Evolutionary conservation across 2,797 vertebrate species (phyloP), one percentile per base, ranked within the genome.

Genomic region (Helostoma temminkii): DNA sequence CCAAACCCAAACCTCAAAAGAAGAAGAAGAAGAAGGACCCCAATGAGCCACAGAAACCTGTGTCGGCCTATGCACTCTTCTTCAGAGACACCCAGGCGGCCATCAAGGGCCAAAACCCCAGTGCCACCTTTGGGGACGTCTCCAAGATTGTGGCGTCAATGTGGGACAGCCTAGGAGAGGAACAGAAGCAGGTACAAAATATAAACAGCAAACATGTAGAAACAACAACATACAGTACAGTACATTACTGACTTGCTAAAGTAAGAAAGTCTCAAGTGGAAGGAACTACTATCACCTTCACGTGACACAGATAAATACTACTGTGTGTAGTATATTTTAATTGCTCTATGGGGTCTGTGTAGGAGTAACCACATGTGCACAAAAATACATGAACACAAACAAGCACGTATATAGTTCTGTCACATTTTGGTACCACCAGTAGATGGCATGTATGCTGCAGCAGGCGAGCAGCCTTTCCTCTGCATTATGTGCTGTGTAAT

Each of bases 11-110:
- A 88, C 97, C 96, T 72, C 97, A 97, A 77, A 99, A 99, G 93
- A 99, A 99, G 91, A 99, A 99, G 94, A 99, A 99, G 90, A 99
- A 99, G 96, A 99, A 98, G 94, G 97, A 99, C 68, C 97, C 97
- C 70, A 99, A 98, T 0, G 97, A 98, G 93, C 97, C 97, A 0
- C 97, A 98, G 93, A 99, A 99, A 86, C 98, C 98, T 0, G 98
- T 99, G 81, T 99, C 98, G 0, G 98, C 98, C 37, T 99, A 99
- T 0, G 98, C 98, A 0, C 96, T 99, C 62, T 99, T 99, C 91
- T 99, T 99, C 94, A 95, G 97, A 84, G 98, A 99, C 90, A 99
- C 98, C 0, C 98, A 99, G 89, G 98, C 98, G 0, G 97, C 97
- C 86, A 99, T 99, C 85, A 99, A 99, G 82, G 97, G 97, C 36